Evolutionary conservation across 2,888 invertebrate species (phyloP).

Genomic region (Lochmaea capreae): DNA sequence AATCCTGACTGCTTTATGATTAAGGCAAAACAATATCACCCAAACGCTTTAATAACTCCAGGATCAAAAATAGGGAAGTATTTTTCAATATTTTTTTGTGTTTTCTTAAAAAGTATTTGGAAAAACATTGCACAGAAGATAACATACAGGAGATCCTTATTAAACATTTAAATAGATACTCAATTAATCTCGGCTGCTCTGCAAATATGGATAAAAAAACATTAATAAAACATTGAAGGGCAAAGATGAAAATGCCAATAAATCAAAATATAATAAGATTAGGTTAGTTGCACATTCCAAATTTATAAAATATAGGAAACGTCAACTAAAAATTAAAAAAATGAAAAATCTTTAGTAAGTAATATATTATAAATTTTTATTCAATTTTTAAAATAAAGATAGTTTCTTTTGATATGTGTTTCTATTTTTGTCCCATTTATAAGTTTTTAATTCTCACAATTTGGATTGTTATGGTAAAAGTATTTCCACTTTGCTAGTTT

Average conservation of each 20-base stretch:
- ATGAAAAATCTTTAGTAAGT: background rate
- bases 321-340: background rate
- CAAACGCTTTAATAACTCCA: conserved; percentile 23
- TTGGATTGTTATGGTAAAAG: too few species aligned
- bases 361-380: too few species aligned
- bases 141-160: conserved; percentile 2
- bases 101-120: conserved; percentile 23
- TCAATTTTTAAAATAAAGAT: too few species aligned
- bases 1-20: conserved; percentile 17
- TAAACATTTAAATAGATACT: conserved; percentile 12
- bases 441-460: too few species aligned
- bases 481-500: too few species aligned
- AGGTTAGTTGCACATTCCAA: background rate
- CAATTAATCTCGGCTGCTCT: conserved; percentile 7
- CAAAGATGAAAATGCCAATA: background rate
- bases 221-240: conserved; percentile 7
- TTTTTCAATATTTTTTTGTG: conserved; percentile 14
- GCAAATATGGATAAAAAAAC: conserved; percentile 13
- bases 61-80: conserved; percentile 15
- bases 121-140: conserved; percentile 5
- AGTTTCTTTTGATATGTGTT: too few species aligned
- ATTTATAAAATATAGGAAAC: conserved; percentile 14
- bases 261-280: conserved; percentile 18
- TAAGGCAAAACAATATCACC: conserved; percentile 12
- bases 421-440: too few species aligned